phyloP scores from a whole-genome alignment of 1,140 invertebrate genomes.

The Ericerus pela region DNA sequence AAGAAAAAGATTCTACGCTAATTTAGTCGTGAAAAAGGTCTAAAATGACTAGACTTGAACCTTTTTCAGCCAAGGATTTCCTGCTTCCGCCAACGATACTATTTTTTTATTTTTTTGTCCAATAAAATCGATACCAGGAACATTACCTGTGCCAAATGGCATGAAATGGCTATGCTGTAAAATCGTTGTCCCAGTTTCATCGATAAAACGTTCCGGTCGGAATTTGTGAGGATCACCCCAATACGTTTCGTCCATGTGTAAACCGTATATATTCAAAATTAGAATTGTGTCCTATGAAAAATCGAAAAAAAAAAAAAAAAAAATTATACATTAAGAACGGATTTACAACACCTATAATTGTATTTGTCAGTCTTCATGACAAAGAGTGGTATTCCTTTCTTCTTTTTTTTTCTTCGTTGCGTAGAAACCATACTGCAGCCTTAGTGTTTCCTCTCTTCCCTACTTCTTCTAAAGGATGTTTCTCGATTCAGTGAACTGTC shows the following conservation, averaged over 20 bases:
- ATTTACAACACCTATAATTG: neutral
- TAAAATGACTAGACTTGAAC: too few relatives aligned
- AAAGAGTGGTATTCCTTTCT: too few relatives aligned
- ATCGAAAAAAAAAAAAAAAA: neutral
- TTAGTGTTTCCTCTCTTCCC: too few relatives aligned
- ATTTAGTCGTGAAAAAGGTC: too few relatives aligned
- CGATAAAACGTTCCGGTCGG: conserved; percentile 53
- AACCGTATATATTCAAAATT: conserved; percentile 47
- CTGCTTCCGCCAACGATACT: neutral
- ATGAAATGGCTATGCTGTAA: conserved; percentile 41
- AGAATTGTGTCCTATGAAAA: conserved; percentile 44
- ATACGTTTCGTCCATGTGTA: conserved; percentile 45
- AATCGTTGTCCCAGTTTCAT: conserved; percentile 37
- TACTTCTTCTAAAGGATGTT: too few relatives aligned
- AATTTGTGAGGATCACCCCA: conserved; percentile 57
- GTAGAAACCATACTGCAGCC: too few relatives aligned
- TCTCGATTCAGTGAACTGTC: too few relatives aligned
- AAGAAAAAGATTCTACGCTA: too few relatives aligned
- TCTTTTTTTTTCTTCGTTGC: too few relatives aligned
- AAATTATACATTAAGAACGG: neutral
- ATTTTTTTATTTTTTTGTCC: neutral
- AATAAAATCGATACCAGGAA: neutral
- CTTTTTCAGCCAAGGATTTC: neutral
- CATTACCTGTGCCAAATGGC: conserved; percentile 53
- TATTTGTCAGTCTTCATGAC: too few relatives aligned